Percentiles rank a stretch among this genome's conserved stretches.
Evolutionary conservation across 30 jellyfish, hydroid and myxozoan genomes (phyloP).

Genomic region (Aurelia sp.): DNA sequence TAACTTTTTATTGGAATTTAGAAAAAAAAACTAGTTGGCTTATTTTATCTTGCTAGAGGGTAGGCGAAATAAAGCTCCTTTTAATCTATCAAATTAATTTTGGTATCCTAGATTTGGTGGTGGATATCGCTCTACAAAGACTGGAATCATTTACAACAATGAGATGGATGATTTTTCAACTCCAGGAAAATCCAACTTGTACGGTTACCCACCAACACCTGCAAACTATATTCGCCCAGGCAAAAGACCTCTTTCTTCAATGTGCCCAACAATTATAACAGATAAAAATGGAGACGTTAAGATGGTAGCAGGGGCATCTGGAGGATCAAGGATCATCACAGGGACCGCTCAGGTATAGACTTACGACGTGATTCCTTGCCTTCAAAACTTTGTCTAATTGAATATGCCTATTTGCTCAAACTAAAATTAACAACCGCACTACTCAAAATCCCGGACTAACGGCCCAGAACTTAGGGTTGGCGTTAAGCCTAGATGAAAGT

Average conservation of each 20-base stretch:
- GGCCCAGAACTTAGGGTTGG: too few species aligned
- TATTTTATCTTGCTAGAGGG: too few species aligned
- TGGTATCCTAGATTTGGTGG: slow-evolving; percentile 79
- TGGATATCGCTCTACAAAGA: slow-evolving; percentile 60
- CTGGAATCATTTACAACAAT: slow-evolving; percentile 93
- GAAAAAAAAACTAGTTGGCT: too few species aligned
- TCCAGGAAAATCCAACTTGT: slow-evolving; percentile 85
- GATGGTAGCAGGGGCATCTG: slow-evolving; percentile 99
- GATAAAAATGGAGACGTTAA: slow-evolving; percentile 93
- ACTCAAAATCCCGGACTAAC: too few species aligned
- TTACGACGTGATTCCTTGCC: not conserved
- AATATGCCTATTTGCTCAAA: too few species aligned
- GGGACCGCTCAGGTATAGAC: slow-evolving; percentile 88
- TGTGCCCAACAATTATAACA: slow-evolving; percentile 87
- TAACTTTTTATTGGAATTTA: too few species aligned
- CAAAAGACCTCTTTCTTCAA: slow-evolving; percentile 97
- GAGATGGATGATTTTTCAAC: slow-evolving; percentile 98
- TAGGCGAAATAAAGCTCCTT: too few species aligned
- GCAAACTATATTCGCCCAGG: slow-evolving; percentile 92
- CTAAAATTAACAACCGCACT: too few species aligned
- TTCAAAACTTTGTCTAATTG: not conserved
- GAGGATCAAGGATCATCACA: slow-evolving; percentile 94
- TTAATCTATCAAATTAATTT: too few species aligned
- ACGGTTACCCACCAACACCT: slow-evolving; percentile 88
- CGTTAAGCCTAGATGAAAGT: too few species aligned